phyloP scores from a whole-genome alignment of 2,797 vertebrate genomes.

The Alectoris magna region DNA sequence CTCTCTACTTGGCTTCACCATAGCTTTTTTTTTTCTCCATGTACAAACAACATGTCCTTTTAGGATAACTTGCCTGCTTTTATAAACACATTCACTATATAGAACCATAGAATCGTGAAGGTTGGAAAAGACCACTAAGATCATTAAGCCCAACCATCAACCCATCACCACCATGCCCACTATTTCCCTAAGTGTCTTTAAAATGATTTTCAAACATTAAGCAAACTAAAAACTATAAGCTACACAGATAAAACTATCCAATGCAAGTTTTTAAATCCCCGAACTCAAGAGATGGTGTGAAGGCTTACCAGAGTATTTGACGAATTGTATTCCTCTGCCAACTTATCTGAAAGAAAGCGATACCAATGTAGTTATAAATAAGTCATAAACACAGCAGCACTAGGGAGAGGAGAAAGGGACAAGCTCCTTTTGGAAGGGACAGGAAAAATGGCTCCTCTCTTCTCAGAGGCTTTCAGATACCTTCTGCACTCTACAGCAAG shows the following conservation, averaged over 20 bases:
- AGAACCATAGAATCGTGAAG: background rate
- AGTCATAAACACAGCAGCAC: background rate
- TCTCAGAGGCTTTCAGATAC: background rate
- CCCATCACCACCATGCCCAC: too few species aligned
- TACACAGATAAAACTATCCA: background rate
- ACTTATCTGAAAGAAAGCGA: constrained; percentile 86
- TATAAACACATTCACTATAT: background rate
- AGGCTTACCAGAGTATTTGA: constrained; percentile 88
- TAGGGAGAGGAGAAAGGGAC: background rate
- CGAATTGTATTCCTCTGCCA: constrained; percentile 87
- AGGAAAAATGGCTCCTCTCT: background rate
- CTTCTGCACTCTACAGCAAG: background rate
- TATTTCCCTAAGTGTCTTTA: background rate
- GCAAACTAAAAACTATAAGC: background rate
- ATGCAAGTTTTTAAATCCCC: background rate
- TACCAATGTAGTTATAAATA: background rate
- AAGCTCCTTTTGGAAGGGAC: background rate
- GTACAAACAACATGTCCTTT: background rate
- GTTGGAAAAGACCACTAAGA: too few species aligned
- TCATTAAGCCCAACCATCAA: too few species aligned
- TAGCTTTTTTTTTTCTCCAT: too few species aligned
- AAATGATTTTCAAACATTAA: background rate
- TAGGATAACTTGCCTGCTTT: background rate
- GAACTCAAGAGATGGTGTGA: background rate
- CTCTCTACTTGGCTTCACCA: background rate